Conservation (phyloP, 2,797 vertebrate genomes). For the Notolabrus celidotus region DNA sequence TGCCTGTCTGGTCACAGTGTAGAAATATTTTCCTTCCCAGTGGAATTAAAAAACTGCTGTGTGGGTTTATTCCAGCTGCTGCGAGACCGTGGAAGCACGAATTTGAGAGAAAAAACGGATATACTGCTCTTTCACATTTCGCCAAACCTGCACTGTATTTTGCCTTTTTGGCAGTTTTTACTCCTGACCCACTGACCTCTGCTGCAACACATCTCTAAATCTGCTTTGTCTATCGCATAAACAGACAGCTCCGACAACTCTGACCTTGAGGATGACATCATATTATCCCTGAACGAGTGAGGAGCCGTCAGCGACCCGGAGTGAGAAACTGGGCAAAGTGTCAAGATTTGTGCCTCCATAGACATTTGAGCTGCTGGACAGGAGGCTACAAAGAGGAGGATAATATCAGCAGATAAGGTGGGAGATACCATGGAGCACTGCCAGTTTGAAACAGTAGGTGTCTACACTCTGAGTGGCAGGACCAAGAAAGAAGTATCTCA, state of each 20-base stretch:
- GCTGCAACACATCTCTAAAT: constrained; percentile 47
- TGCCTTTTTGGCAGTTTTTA: constrained; percentile 41
- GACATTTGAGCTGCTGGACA: constrained; percentile 50
- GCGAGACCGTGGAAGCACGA: constrained; percentile 13
- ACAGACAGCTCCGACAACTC: constrained; percentile 97
- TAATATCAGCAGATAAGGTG: constrained; percentile 45
- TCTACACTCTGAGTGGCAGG: constrained; percentile 45
- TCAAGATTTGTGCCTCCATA: constrained; percentile 54
- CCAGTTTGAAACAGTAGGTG: constrained; percentile 60
- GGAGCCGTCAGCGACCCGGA: constrained; percentile 22
- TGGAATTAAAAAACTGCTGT: constrained; percentile 44
- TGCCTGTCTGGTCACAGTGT: constrained; percentile 30
- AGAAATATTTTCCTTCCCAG: constrained; percentile 14
- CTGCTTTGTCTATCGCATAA: constrained; percentile 69
- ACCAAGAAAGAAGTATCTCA: constrained; percentile 27
- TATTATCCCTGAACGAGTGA: constrained; percentile 92
- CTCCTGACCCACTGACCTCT: constrained; percentile 32
- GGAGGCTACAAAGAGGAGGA: constrained; percentile 36
- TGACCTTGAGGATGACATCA: constrained; percentile 98
- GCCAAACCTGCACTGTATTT: constrained; percentile 38
- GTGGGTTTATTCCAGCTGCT: constrained; percentile 21
- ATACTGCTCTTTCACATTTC: constrained; percentile 13
- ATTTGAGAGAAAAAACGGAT: not conserved
- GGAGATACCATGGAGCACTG: constrained; percentile 60
- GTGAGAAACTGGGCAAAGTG: constrained; percentile 33